Evolutionary conservation across 2,113 vertebrate species (phyloP).

Genomic region (Athene cunicularia): DNA sequence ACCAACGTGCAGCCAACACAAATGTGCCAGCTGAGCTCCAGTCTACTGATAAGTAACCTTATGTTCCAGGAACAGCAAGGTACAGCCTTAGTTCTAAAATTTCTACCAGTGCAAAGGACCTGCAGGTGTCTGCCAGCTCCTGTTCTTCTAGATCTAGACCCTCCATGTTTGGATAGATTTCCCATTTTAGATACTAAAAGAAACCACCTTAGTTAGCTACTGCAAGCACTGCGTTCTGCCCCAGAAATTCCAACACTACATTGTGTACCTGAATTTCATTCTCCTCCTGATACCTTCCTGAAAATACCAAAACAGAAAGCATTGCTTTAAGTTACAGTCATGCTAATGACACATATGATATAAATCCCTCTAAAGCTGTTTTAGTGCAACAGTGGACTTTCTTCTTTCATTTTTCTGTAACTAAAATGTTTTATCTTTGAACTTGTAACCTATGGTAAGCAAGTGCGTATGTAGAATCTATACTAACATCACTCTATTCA

Average conservation of each 20-base stretch:
- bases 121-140: background rate
- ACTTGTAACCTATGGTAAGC: background rate
- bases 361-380: background rate
- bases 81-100: background rate
- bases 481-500: background rate
- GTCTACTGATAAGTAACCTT: background rate
- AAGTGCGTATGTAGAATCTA: background rate
- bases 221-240: background rate
- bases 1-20: background rate
- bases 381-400: background rate
- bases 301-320: background rate
- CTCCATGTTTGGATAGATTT: background rate
- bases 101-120: fast-evolving
- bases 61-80: background rate
- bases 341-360: fast-evolving
- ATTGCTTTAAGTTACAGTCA: background rate
- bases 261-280: background rate
- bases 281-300: background rate
- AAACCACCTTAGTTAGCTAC: background rate
- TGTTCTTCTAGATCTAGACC: background rate
- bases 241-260: background rate
- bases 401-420: background rate
- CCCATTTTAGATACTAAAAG: background rate
- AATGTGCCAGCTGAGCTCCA: background rate
- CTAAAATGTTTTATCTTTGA: background rate